phyloP scores from a whole-genome alignment of 2,888 invertebrate genomes.

The Bellardia pandia region DNA sequence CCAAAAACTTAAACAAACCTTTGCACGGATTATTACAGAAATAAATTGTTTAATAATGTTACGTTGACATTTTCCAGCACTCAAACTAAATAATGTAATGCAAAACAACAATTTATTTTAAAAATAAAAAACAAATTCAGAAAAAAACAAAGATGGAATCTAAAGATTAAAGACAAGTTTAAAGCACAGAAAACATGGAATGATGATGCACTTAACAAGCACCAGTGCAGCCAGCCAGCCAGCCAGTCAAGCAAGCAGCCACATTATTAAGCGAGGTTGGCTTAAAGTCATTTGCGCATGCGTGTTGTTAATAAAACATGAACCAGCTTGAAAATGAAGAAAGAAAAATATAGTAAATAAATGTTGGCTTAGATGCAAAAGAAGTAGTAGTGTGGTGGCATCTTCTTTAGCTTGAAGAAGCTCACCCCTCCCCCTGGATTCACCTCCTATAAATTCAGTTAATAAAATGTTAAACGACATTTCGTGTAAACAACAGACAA shows the following conservation, averaged over 20 bases:
- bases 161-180: constrained; percentile 53
- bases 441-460: constrained; percentile 54
- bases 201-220: constrained; percentile 44
- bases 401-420: constrained; percentile 7
- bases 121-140: constrained; percentile 46
- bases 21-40: constrained; percentile 67
- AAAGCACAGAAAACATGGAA: constrained; percentile 38
- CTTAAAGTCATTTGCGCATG: constrained; percentile 54
- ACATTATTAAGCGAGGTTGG: constrained; percentile 37
- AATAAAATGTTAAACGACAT: constrained; percentile 60
- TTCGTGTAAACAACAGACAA: constrained; percentile 43
- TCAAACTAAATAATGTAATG: constrained; percentile 36
- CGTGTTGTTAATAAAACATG: constrained; percentile 56
- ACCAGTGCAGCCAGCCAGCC: constrained; percentile 12
- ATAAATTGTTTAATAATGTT: constrained; percentile 69
- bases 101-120: constrained; percentile 43
- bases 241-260: not conserved
- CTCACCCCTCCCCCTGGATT: constrained; percentile 20
- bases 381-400: constrained; percentile 17
- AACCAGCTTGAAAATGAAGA: constrained; percentile 2
- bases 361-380: constrained; percentile 7
- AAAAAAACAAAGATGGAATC: constrained; percentile 52
- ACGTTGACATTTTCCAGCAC: constrained; percentile 70
- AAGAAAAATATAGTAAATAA: not conserved
- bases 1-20: constrained; percentile 52